Percentiles rank a stretch among this genome's conserved stretches.
These are phyloP conservation scores for Megalonaias nervosa DNA, from an alignment of 1,140 invertebrate species.

Conservation along the genomic window DNA sequence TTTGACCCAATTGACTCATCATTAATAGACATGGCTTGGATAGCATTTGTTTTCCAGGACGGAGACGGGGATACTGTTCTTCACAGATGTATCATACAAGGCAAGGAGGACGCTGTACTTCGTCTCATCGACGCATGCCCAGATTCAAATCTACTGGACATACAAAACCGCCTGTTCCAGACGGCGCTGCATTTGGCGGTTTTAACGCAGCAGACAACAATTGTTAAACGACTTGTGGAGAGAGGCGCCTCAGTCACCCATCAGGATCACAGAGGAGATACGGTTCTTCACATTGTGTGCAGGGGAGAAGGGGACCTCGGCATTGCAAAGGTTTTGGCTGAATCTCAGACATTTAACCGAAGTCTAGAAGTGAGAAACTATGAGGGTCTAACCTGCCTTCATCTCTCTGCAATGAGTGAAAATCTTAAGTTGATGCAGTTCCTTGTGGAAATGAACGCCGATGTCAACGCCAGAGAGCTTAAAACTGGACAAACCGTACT, in stretches of 20 bases:
- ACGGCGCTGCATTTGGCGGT: slow-evolving; percentile 83
- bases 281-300: slow-evolving; percentile 86
- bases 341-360: slow-evolving; percentile 69
- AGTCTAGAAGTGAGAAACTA: slow-evolving; percentile 82
- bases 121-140: slow-evolving; percentile 23
- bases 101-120: background rate
- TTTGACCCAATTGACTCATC: too few relatives aligned
- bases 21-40: too few relatives aligned
- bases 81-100: slow-evolving; percentile 7
- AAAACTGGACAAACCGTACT: slow-evolving; percentile 48
- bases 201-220: slow-evolving; percentile 76
- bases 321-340: slow-evolving; percentile 75
- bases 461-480: slow-evolving; percentile 79
- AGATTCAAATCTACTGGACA: slow-evolving; percentile 7
- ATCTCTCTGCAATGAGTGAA: slow-evolving; percentile 29
- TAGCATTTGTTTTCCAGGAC: background rate
- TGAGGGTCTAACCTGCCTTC: slow-evolving; percentile 81
- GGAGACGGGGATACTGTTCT: slow-evolving; percentile 20
- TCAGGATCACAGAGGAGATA: slow-evolving; percentile 66
- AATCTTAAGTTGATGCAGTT: slow-evolving; percentile 14
- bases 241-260: slow-evolving; percentile 75
- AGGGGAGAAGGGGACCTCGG: slow-evolving; percentile 77
- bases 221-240: slow-evolving; percentile 79
- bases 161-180: slow-evolving; percentile 53
- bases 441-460: slow-evolving; percentile 33